phyloP scores from a whole-genome alignment of 2,888 invertebrate species.

The Cordylochernes scorpioides region DNA sequence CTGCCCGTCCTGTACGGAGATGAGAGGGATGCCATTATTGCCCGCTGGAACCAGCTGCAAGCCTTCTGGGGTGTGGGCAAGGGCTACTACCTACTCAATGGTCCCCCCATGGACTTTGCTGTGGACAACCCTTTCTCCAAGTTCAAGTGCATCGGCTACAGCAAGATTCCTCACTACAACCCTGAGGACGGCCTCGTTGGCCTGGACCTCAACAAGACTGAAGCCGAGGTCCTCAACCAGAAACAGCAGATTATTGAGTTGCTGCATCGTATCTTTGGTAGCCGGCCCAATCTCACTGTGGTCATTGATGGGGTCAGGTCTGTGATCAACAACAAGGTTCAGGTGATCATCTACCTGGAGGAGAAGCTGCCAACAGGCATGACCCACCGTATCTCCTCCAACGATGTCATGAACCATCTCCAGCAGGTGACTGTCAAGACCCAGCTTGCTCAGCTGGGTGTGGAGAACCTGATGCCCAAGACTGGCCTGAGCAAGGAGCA shows the following conservation, averaged over 20 bases:
- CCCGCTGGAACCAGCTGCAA: constrained; percentile 82
- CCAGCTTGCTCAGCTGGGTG: constrained; percentile 43
- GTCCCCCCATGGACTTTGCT: constrained; percentile 51
- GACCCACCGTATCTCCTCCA: constrained; percentile 20
- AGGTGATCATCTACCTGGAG: constrained; percentile 40
- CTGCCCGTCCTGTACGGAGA: constrained; percentile 48
- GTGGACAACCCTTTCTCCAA: constrained; percentile 70
- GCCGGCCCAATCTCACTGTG: constrained; percentile 52
- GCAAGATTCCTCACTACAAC: constrained; percentile 51
- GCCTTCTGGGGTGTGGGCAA: constrained; percentile 59
- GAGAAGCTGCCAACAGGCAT: constrained; percentile 34
- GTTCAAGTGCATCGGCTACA: constrained; percentile 73
- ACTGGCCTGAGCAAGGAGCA: constrained; percentile 27
- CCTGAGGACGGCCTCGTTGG: constrained; percentile 76
- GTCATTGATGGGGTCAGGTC: constrained; percentile 48
- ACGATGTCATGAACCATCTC: constrained; percentile 25
- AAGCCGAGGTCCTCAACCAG: constrained; percentile 44
- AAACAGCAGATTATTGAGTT: constrained; percentile 35
- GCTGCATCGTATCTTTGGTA: constrained; percentile 35
- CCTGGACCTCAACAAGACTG: constrained; percentile 51
- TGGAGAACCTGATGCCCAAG: constrained; percentile 40
- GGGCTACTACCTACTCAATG: constrained; percentile 44
- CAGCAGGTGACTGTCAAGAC: constrained; percentile 37
- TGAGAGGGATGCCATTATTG: constrained; percentile 66
- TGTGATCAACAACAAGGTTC: too few relatives aligned